Conservation (phyloP, 2,113 vertebrate genomes). For the Chinchilla lanigera region DNA sequence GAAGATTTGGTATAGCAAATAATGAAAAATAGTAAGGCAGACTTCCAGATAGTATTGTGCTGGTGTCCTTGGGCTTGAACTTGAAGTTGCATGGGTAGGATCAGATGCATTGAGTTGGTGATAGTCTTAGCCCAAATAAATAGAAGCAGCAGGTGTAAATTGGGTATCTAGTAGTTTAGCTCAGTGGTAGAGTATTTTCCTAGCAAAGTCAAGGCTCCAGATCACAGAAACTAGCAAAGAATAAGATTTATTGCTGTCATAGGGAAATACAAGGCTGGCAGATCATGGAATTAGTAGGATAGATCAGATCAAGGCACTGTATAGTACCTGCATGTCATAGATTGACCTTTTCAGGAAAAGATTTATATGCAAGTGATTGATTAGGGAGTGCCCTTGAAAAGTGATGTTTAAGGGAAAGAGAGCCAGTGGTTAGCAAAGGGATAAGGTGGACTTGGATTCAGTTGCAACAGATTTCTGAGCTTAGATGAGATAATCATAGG, state of each 20-base stretch:
- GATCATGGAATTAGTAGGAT: not conserved
- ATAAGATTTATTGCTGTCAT: not conserved
- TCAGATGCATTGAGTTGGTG: not conserved
- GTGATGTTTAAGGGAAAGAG: not conserved
- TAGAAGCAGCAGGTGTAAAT: not conserved
- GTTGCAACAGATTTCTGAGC: not conserved
- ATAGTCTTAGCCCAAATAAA: not conserved
- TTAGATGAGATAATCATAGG: not conserved
- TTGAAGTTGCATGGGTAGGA: not conserved
- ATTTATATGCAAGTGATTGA: not conserved
- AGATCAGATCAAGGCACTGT: not conserved
- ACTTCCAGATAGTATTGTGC: not conserved
- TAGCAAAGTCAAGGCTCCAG: not conserved
- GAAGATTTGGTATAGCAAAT: constrained; percentile 38
- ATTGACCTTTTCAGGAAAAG: not conserved
- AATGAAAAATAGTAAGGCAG: not conserved
- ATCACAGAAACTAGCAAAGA: not conserved
- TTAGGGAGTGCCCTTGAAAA: not conserved
- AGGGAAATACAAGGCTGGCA: not conserved
- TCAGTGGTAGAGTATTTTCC: not conserved
- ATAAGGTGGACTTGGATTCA: not conserved
- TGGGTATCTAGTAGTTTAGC: not conserved
- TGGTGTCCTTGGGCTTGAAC: not conserved
- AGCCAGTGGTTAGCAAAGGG: not conserved
- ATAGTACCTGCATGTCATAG: not conserved